phyloP scores from a whole-genome alignment of 2,888 invertebrate species.

The Spatulosminthurus flaviceps region DNA sequence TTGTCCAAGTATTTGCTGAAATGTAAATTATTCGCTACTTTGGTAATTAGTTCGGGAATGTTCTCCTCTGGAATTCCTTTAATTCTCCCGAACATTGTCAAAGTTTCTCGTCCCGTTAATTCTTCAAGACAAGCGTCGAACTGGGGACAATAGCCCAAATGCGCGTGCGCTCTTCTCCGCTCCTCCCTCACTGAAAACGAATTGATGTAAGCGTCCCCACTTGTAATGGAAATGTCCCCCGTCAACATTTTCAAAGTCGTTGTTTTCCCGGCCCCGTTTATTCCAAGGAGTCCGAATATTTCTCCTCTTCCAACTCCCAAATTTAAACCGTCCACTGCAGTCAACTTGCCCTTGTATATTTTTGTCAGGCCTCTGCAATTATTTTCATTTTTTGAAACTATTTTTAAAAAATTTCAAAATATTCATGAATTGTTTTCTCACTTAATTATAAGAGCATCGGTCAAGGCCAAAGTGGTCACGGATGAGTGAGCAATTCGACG shows the following conservation, averaged over 20 bases:
- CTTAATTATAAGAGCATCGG: conserved; percentile 5
- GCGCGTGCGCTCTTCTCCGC: conserved; percentile 63
- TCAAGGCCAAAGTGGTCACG: not conserved
- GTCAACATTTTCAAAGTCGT: conserved; percentile 91
- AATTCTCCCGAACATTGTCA: conserved; percentile 73
- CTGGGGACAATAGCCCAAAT: conserved; percentile 77
- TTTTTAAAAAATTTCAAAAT: too few relatives aligned
- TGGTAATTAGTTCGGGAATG: conserved; percentile 66
- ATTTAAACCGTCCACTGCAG: conserved; percentile 82
- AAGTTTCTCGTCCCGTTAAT: conserved; percentile 74
- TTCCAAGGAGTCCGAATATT: conserved; percentile 83
- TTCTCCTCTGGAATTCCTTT: conserved; percentile 70
- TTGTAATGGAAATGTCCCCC: conserved; percentile 78
- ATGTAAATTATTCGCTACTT: conserved; percentile 71
- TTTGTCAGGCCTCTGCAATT: conserved; percentile 74
- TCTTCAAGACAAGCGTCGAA: conserved; percentile 71
- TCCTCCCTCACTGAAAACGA: conserved; percentile 67
- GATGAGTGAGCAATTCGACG: conserved; percentile 6
- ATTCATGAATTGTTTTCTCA: too few relatives aligned
- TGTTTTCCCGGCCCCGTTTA: conserved; percentile 89
- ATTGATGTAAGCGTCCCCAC: conserved; percentile 73
- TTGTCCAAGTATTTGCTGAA: conserved; percentile 74
- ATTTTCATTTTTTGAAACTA: too few relatives aligned
- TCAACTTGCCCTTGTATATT: conserved; percentile 75
- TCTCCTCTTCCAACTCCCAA: conserved; percentile 76